Percentiles rank a stretch among this genome's conserved stretches.
Conservation (phyloP, 2,888 invertebrate genomes). For the Plebejus argus region DNA sequence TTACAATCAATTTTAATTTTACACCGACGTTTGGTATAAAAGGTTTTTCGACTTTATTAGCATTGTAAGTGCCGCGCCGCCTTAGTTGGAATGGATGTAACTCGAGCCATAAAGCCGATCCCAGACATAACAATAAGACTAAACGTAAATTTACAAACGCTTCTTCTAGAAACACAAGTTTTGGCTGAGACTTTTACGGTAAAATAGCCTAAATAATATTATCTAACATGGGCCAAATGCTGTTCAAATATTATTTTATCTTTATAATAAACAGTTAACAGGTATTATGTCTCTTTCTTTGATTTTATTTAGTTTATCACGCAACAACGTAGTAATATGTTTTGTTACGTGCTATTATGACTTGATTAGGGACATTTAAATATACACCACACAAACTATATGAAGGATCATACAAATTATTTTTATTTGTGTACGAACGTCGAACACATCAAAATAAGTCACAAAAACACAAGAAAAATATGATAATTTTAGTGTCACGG, state of each 20-base stretch:
- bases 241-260: neutral
- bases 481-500: neutral
- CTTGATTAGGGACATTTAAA: too few species aligned
- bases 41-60: conserved; percentile 25
- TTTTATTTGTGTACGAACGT: too few species aligned
- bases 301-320: too few species aligned
- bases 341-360: too few species aligned
- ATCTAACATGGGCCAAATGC: neutral
- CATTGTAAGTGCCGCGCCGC: conserved; percentile 13
- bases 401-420: too few species aligned
- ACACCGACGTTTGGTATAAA: conserved; percentile 22
- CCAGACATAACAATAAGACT: conserved; percentile 23
- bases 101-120: conserved; percentile 10
- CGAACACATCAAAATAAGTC: too few species aligned
- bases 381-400: too few species aligned
- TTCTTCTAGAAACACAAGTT: neutral
- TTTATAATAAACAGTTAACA: neutral
- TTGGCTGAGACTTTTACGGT: neutral
- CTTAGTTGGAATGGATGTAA: conserved; percentile 25
- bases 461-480: conserved; percentile 2
- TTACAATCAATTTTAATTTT: conserved; percentile 27
- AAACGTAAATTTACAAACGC: neutral
- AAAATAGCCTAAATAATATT: neutral
- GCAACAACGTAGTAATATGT: too few species aligned
- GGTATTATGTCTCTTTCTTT: too few species aligned